Base-by-base conservation (phyloP, 2,888 invertebrate species). In the Papilio elwesi region DNA sequence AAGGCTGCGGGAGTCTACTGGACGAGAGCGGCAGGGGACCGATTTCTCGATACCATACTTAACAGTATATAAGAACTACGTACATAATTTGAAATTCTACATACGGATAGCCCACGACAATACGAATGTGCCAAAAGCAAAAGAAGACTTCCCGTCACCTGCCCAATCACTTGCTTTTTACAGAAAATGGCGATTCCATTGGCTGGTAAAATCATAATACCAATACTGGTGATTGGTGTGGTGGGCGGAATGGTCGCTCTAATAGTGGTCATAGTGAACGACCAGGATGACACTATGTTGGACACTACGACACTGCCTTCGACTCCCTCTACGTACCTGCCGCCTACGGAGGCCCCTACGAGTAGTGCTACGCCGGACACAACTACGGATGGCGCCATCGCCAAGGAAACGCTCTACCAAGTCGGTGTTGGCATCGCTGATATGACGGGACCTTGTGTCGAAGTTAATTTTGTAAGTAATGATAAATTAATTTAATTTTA, bases 381-480 rank as follows among this genome's bases (percentile, higher is more conserved):
- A 1, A 63, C 79, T 10, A 63, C 76, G 1, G 65, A 71, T 13
- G 57, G 67, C 0, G 73, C 75, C 0, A 66, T 36, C 38, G 57
- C 67, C 0, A 76, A 76, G 0, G 78, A 78, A 9, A 38, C 79
- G 0, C 74, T 79, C 47, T 92, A 88, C 65, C 76, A 84, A 68
- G 92, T 98, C 49, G 99, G 99, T 6, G 96, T 97, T 8, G 98
- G 98, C 0, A 97, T 97, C 64, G 97, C 97, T 3, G 99, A 99
- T 88, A 96, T 97, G 83, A 99, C 99, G 0, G 99, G 99, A 36
- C 98, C 98, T 0, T 95, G 97, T n/a, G 98, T 97, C 10, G 98
- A 98, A 90, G 96, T 98, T 70, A 96, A 96, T 78, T 98, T 99
- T 94, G 98, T 98, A 94, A 96, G 97, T 96, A 78, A 8, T n/a